These are phyloP conservation scores for Acanthopleura granulata DNA, from an alignment of 2,888 invertebrate genomes.

Conservation along the genomic window DNA sequence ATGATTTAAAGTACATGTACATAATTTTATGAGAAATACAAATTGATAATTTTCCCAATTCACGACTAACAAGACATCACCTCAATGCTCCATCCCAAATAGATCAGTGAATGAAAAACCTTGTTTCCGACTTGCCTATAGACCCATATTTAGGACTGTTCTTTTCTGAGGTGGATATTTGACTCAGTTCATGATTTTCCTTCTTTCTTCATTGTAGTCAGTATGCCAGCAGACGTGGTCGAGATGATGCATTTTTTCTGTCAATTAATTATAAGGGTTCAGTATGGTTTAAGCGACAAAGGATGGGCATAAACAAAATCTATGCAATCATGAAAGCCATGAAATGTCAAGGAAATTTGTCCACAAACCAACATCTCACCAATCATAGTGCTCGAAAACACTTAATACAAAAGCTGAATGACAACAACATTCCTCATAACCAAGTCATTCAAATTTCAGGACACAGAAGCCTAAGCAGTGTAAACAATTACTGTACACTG, in stretches of 20 bases:
- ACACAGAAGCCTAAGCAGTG: constrained; percentile 21
- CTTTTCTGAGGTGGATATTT: too few species aligned
- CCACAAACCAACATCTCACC: constrained; percentile 14
- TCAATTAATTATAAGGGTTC: neutral
- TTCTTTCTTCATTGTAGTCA: neutral
- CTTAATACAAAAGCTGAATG: constrained; percentile 22
- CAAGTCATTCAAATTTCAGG: constrained; percentile 23
- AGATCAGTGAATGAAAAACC: too few species aligned
- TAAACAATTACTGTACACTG: constrained; percentile 20
- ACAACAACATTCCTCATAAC: constrained; percentile 10
- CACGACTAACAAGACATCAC: too few species aligned
- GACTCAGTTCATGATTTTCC: neutral
- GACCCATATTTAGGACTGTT: too few species aligned
- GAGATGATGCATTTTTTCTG: constrained; percentile 12
- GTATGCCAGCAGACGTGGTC: constrained; percentile 7
- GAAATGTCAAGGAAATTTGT: neutral
- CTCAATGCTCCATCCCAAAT: too few species aligned
- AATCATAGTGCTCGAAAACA: constrained; percentile 24
- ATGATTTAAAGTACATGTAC: too few species aligned
- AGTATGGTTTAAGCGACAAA: constrained; percentile 3
- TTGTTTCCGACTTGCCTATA: too few species aligned
- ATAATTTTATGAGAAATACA: too few species aligned
- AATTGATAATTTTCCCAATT: too few species aligned
- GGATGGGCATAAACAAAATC: constrained; percentile 14
- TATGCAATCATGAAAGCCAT: constrained; percentile 2